These are phyloP conservation scores for Fistularia commersonii DNA, from an alignment of 2,797 vertebrate genomes.

Conservation along the genomic window DNA sequence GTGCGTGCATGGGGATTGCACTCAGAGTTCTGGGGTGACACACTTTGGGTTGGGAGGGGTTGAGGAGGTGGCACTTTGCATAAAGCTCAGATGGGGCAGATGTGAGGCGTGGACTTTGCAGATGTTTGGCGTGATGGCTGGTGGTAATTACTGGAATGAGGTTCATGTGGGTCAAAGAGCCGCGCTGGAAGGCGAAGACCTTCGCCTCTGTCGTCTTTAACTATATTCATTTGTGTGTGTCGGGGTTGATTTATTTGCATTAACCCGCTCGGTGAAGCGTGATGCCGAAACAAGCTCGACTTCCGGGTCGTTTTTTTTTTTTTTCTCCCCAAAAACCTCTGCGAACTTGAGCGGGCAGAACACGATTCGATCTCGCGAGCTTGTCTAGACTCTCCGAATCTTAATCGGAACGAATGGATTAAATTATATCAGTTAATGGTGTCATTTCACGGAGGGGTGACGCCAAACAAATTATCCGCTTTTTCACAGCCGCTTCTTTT, in stretches of 20 bases:
- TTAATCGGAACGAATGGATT: too few species aligned
- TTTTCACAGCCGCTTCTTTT: too few species aligned
- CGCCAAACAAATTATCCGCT: too few species aligned
- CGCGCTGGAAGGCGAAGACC: conserved; percentile 32
- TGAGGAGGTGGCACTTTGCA: conserved; percentile 15
- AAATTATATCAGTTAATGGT: too few species aligned
- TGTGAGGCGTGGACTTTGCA: conserved; percentile 55
- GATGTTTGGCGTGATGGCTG: conserved; percentile 65
- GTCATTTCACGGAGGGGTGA: too few species aligned
- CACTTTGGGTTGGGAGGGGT: background rate
- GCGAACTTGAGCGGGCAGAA: too few species aligned
- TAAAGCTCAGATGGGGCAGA: conserved; percentile 52
- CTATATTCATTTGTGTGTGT: background rate
- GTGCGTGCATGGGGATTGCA: conserved; percentile 5
- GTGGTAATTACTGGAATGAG: conserved; percentile 58
- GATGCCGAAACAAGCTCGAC: too few species aligned
- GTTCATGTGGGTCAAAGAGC: conserved; percentile 58
- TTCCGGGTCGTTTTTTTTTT: too few species aligned
- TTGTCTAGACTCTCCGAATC: too few species aligned
- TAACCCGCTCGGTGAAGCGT: too few species aligned
- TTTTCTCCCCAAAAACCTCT: too few species aligned
- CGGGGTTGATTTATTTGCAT: conserved; percentile 6
- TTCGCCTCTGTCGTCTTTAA: conserved; percentile 12
- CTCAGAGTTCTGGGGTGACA: conserved; percentile 13
- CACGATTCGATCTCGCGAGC: too few species aligned